Percentiles rank a stretch among this genome's conserved stretches.
These are phyloP conservation scores for Xestia sexstrigata DNA, from an alignment of 2,888 invertebrate genomes.

Conservation along the genomic window DNA sequence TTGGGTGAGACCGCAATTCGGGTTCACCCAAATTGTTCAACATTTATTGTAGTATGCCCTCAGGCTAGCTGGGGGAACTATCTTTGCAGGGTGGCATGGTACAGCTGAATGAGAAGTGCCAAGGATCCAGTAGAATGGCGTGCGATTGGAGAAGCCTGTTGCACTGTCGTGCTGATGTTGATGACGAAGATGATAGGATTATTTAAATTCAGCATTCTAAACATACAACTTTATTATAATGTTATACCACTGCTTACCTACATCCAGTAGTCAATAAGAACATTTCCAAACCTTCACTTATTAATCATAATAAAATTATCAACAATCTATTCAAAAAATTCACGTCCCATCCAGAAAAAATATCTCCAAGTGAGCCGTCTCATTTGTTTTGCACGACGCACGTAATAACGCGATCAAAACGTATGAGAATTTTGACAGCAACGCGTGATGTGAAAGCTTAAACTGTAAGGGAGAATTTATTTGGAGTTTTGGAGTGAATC, in stretches of 20 bases:
- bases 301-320: neutral
- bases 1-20: neutral
- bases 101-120: neutral
- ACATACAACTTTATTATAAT: neutral
- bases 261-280: neutral
- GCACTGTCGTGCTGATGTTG: neutral
- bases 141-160: neutral
- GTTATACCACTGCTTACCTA: neutral
- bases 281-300: neutral
- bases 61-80: neutral
- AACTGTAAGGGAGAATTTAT: slow-evolving; percentile 74
- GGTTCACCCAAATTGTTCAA: neutral
- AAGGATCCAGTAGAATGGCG: neutral
- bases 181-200: too few relatives aligned
- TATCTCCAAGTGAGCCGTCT: slow-evolving; percentile 71
- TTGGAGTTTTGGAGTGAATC: slow-evolving; percentile 69
- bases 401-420: slow-evolving; percentile 88
- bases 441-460: slow-evolving; percentile 84
- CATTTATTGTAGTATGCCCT: neutral
- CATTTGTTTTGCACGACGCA: slow-evolving; percentile 86
- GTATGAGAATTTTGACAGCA: slow-evolving; percentile 87
- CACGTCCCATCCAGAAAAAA: slow-evolving; percentile 42
- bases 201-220: neutral
- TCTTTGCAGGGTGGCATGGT: neutral
- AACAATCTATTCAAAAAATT: neutral